Evolutionary conservation across 2,888 invertebrate species (phyloP).

Genomic region (Lysandra bellargus): DNA sequence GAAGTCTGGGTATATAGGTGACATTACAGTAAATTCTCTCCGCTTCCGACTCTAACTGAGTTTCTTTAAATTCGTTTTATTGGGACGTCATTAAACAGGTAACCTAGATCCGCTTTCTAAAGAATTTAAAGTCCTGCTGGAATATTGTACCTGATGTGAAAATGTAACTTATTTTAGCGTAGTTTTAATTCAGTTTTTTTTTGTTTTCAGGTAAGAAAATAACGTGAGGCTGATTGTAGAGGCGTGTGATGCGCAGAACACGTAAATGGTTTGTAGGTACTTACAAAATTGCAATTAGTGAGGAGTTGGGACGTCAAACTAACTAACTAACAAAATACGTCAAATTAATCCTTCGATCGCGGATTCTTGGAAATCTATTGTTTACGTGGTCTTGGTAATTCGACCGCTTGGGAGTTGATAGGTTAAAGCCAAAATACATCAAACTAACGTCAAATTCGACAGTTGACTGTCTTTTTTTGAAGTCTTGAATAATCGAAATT

Average conservation of each 20-base stretch:
- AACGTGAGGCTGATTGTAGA: neutral
- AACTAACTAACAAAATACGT: too few relatives aligned
- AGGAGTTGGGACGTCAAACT: too few relatives aligned
- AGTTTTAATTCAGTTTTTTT: neutral
- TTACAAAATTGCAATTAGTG: too few relatives aligned
- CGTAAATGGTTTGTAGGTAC: too few relatives aligned
- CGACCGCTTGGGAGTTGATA: too few relatives aligned
- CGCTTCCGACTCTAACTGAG: neutral
- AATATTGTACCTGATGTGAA: neutral
- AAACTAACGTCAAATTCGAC: too few relatives aligned
- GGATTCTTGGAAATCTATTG: too few relatives aligned
- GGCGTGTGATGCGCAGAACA: neutral
- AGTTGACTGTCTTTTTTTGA: too few relatives aligned
- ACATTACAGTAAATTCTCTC: neutral
- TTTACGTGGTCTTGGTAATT: too few relatives aligned
- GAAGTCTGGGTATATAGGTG: neutral
- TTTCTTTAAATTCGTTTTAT: neutral
- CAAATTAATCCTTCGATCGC: too few relatives aligned
- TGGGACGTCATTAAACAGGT: neutral
- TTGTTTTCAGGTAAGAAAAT: conserved; percentile 12
- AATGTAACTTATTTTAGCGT: neutral
- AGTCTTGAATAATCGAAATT: too few relatives aligned
- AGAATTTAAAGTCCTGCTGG: neutral
- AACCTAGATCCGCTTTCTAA: neutral
- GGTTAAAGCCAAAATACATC: too few relatives aligned